Evolutionary conservation across 2,888 invertebrate genomes (phyloP), one percentile per base, ranked within the genome.

Genomic region (Synergus gifuensis): DNA sequence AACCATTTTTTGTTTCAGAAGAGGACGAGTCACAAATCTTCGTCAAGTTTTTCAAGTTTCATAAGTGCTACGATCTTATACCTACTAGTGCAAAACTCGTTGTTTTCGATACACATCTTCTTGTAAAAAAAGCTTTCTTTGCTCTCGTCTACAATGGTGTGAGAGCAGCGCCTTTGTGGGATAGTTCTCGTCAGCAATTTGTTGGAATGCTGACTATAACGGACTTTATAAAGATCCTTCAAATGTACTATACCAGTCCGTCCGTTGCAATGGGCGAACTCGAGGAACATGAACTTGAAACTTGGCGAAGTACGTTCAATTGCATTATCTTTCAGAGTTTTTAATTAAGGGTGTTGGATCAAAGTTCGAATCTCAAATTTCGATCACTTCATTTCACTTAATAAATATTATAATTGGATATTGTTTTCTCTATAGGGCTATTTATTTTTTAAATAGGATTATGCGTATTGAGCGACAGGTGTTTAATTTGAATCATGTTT

Each of bases 161-260:
- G 5, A 95, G 99, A 90, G 99, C 99, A 64, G 99, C 99, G 62
- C 99, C 99, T 11, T 94, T 99, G 85, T 99, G 99, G 99, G 98
- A 99, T 93, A 97, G 97, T 86, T 94, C 95, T 83, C 95, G 95
- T 88, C 98, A 99, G 92, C 95, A 96, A 92, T 98, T 98, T 93
- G 97, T 99, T 84, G 99, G 99, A 87, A 99, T 99, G 98, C 94
- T 99, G 88, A 99, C 99, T 85, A 99, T 99, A 89, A 99, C 99
- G 78, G 99, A 99, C 93, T 99, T 99, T 93, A 99, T 99, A 90
- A 98, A 98, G 93, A 99, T 99, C 89, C 95, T 99, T 88, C 97
- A 98, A 93, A 98, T 98, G 96, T 98, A 98, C 94, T 98, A 99
- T 94, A 98, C 97, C 90, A 97, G 98, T 89, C 98, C 98, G 78